Evolutionary conservation across 1,140 invertebrate genomes (phyloP), one percentile per base, ranked within the genome.

Genomic region (Copidosoma floridanum): DNA sequence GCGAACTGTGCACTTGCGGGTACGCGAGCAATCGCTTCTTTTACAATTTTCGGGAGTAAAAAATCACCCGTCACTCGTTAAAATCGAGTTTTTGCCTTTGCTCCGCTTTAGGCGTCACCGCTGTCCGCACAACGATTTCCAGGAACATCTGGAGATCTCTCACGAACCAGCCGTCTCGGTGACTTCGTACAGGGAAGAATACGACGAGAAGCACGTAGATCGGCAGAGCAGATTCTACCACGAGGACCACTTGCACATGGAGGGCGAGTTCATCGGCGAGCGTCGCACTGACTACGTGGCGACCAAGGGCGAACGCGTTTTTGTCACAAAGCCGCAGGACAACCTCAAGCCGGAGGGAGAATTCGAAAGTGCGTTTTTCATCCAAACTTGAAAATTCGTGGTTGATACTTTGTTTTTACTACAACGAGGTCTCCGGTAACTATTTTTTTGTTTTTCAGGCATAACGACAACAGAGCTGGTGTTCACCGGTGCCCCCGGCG

Each of bases 1-100:
- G 92, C 75, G 90, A 94, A 81, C 88, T 94, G 40, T 94, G 92
- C 74, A 93, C 90, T 70, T 94, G 92, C 79, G 92, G 92, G 92
- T 94, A 82, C 89, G 89, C 16, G 8, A 38, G 41, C 40, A 32
- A 32, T 8, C 29, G 12, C n/a, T n/a, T n/a, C n/a, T n/a, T n/a
- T n/a, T n/a, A n/a, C n/a, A n/a, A n/a, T n/a, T n/a, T n/a, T n/a
- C n/a, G n/a, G n/a, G n/a, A n/a, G n/a, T n/a, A n/a, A n/a, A n/a
- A n/a, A n/a, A n/a, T n/a, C n/a, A n/a, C n/a, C n/a, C n/a, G n/a
- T n/a, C n/a, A n/a, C n/a, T n/a, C n/a, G n/a, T n/a, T n/a, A n/a
- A n/a, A n/a, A n/a, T n/a, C n/a, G n/a, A n/a, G n/a, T n/a, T n/a
- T n/a, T n/a, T n/a, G n/a, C n/a, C n/a, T n/a, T n/a, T n/a, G n/a